Evolutionary conservation across 1,140 invertebrate species (phyloP).

Genomic region (Antheraea pernyi): DNA sequence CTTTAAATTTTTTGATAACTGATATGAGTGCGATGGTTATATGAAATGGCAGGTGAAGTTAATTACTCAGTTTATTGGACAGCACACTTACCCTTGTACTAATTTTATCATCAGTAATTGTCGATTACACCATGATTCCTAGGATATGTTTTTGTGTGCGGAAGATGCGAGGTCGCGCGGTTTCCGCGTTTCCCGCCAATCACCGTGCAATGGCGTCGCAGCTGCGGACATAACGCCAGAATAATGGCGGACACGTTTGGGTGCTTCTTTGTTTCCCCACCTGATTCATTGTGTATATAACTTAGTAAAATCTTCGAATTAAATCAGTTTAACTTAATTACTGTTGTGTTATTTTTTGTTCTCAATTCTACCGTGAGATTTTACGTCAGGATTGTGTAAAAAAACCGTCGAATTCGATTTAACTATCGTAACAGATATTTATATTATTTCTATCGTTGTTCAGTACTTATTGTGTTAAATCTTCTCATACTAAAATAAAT

Average conservation of each 20-base stretch:
- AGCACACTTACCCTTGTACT: background rate
- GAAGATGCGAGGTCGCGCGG: conserved; percentile 21
- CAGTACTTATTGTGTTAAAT: too few species aligned
- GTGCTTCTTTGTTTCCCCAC: background rate
- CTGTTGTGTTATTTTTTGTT: background rate
- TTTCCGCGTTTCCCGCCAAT: conserved; percentile 26
- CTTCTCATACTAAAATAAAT: too few species aligned
- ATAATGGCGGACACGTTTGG: background rate
- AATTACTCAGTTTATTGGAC: background rate
- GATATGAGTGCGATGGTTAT: too few species aligned
- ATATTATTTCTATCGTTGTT: too few species aligned
- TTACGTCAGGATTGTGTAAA: background rate
- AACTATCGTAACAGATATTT: too few species aligned
- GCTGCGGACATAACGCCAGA: background rate
- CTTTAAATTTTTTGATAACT: too few species aligned
- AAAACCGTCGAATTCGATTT: too few species aligned
- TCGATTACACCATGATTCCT: conserved; percentile 24
- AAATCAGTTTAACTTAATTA: background rate
- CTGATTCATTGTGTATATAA: background rate
- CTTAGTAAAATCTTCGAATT: background rate
- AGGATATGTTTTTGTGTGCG: conserved; percentile 25
- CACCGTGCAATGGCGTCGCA: conserved; percentile 23
- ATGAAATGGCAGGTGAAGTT: background rate
- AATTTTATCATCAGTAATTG: conserved; percentile 8
- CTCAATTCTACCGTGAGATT: background rate